Conservation (phyloP, 2,888 invertebrate genomes). For the Dicranocentrus wangi region DNA sequence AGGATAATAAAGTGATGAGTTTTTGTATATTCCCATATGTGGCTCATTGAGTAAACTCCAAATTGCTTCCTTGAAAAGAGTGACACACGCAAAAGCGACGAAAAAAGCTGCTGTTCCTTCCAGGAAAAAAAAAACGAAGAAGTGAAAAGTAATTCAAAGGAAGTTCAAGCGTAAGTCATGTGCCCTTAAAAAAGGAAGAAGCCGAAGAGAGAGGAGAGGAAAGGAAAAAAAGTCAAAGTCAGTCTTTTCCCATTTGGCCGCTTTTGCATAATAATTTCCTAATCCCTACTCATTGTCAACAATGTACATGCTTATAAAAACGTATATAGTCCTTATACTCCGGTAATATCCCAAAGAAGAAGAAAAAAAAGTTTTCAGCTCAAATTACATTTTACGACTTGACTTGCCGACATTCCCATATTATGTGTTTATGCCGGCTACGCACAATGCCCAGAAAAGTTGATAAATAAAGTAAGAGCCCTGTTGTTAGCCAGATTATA, state of each 20-base stretch:
- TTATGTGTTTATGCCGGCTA: background rate
- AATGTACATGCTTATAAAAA: slow-evolving; percentile 19
- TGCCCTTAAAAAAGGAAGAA: background rate
- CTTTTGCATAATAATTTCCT: slow-evolving; percentile 47
- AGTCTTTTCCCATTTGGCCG: slow-evolving; percentile 32
- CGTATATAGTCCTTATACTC: background rate
- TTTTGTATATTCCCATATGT: too few relatives aligned
- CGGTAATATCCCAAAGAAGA: too few relatives aligned
- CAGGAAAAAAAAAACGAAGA: too few relatives aligned
- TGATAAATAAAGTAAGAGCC: slow-evolving; percentile 32
- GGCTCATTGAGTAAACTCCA: too few relatives aligned
- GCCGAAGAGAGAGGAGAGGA: background rate
- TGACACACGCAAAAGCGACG: too few relatives aligned
- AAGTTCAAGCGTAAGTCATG: slow-evolving; percentile 8
- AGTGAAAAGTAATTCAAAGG: background rate
- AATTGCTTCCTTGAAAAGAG: background rate
- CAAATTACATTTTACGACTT: slow-evolving; percentile 13
- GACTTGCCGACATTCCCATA: too few relatives aligned
- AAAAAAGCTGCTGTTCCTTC: too few relatives aligned
- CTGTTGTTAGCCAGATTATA: background rate
- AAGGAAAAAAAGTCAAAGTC: slow-evolving; percentile 16
- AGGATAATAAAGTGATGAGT: too few relatives aligned
- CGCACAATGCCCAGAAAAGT: slow-evolving; percentile 3
- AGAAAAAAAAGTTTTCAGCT: background rate
- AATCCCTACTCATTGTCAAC: slow-evolving; percentile 34